A percentile compares a stretch with the other conserved stretches of the same genome.
These are phyloP conservation scores for Hemibagrus guttatus DNA, from an alignment of 2,797 vertebrate genomes.

Conservation along the genomic window DNA sequence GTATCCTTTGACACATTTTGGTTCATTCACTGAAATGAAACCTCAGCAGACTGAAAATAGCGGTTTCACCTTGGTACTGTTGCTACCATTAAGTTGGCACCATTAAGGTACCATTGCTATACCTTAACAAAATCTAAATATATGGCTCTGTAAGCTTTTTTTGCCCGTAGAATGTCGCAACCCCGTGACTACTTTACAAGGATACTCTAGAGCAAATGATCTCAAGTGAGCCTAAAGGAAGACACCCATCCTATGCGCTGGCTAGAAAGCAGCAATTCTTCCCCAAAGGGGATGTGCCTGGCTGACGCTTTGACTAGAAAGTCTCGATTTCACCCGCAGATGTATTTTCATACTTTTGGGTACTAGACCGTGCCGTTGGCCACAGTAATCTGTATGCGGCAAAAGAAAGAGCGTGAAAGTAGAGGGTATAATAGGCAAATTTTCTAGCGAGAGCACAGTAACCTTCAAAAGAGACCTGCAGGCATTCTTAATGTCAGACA, in stretches of 20 bases:
- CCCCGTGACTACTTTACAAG: too few species aligned
- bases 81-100: too few species aligned
- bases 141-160: too few species aligned
- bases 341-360: background rate
- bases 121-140: too few species aligned
- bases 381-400: slow-evolving; percentile 7
- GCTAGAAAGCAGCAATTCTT: background rate
- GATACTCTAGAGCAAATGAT: background rate
- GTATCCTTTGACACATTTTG: background rate
- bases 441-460: slow-evolving; percentile 8
- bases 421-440: slow-evolving; percentile 19
- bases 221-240: background rate
- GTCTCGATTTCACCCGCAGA: background rate
- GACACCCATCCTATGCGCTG: background rate
- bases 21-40: background rate
- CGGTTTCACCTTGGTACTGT: background rate
- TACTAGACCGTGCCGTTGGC: background rate
- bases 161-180: too few species aligned
- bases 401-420: background rate
- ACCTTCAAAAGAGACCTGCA: slow-evolving; percentile 33
- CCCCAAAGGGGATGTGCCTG: background rate
- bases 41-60: background rate
- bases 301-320: slow-evolving; percentile 4
- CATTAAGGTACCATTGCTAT: too few species aligned
- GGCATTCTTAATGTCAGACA: slow-evolving; percentile 28